phyloP scores from a whole-genome alignment of 2,113 vertebrate genomes.

The Callospermophilus lateralis region DNA sequence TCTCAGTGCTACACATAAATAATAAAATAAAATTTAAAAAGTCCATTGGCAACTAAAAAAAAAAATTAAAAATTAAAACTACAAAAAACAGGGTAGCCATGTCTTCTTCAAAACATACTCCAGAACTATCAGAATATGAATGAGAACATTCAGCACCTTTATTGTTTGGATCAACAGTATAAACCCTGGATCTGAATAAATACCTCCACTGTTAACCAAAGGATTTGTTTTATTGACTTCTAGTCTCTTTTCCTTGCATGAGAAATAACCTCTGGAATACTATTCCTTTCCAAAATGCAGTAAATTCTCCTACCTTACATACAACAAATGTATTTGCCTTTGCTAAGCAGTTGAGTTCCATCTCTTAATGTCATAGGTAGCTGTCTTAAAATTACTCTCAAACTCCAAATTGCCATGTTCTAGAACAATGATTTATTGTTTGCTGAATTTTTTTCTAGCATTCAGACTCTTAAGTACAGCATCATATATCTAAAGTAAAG shows the following conservation, averaged over 20 bases:
- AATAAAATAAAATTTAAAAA: no score
- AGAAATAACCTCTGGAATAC: conserved; percentile 17
- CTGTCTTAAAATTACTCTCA: conserved; percentile 4
- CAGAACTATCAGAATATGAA: background rate
- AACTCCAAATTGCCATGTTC: background rate
- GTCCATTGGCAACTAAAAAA: no score
- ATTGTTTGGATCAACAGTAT: background rate
- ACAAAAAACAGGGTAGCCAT: background rate
- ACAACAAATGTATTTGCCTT: conserved; percentile 12
- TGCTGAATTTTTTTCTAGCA: conserved; percentile 30
- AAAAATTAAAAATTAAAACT: no score
- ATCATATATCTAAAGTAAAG: background rate
- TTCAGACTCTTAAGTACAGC: background rate
- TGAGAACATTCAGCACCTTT: background rate
- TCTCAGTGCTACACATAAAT: no score
- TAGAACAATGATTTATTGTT: background rate
- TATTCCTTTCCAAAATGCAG: background rate
- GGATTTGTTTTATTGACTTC: background rate
- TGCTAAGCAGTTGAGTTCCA: background rate
- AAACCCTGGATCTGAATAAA: background rate
- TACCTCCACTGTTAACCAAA: conserved; percentile 22
- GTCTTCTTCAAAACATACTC: background rate
- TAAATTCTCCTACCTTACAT: background rate
- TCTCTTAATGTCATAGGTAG: background rate
- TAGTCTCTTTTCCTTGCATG: background rate